Evolutionary conservation across 1,140 invertebrate species (phyloP).

Genomic region (Zaprionus tsacasi): DNA sequence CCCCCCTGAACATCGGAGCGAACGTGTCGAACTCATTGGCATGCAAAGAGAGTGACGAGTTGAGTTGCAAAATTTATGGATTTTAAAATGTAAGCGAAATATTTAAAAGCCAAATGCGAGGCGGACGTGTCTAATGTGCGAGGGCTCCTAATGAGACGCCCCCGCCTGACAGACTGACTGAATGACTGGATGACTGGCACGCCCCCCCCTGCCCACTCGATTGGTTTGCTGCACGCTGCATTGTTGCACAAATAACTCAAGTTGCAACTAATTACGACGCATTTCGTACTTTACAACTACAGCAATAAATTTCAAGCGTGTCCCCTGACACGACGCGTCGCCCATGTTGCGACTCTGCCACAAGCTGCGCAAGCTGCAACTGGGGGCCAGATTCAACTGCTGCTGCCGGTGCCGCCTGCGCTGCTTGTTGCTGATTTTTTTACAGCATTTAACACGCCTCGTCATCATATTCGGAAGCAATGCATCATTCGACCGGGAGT

Average conservation of each 20-base stretch:
- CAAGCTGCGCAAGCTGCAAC: constrained; percentile 5
- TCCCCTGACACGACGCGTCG: constrained; percentile 76
- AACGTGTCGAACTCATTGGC: constrained; percentile 63
- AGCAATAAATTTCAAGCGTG: constrained; percentile 79
- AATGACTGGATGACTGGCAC: background rate
- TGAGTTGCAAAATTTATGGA: constrained; percentile 69
- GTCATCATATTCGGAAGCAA: constrained; percentile 83
- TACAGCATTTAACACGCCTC: constrained; percentile 70
- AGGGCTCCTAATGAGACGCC: constrained; percentile 56
- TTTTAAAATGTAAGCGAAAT: constrained; percentile 74
- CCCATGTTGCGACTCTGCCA: constrained; percentile 36
- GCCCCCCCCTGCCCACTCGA: constrained; percentile 2
- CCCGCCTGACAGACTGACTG: background rate
- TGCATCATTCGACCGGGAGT: constrained; percentile 69
- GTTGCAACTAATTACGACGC: constrained; percentile 82
- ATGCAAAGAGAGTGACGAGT: constrained; percentile 63
- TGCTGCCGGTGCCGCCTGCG: background rate
- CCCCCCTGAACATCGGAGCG: background rate
- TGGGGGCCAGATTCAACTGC: background rate
- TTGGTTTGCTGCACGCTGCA: constrained; percentile 50
- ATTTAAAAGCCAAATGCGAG: constrained; percentile 49
- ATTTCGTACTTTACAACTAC: constrained; percentile 81
- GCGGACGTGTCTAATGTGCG: constrained; percentile 80
- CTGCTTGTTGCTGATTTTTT: constrained; percentile 13
- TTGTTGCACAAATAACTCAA: constrained; percentile 83